Evolutionary conservation across 2,113 vertebrate genomes (phyloP), one percentile per base, ranked within the genome.

Genomic region (Clarias macrocephalus): DNA sequence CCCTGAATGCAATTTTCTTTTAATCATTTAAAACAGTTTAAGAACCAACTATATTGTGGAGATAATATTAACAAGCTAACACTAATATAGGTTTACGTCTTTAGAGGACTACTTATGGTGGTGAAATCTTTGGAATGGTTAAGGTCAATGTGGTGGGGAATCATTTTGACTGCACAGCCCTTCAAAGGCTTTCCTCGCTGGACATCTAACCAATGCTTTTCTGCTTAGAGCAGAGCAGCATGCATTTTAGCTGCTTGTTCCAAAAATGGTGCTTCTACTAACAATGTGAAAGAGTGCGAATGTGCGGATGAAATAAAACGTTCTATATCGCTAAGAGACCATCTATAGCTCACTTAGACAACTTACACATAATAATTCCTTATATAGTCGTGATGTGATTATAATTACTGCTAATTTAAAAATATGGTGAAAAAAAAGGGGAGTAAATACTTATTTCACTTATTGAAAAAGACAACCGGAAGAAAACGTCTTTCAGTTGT

Each of bases 131-230:
- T 82, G 87, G 87, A 88, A 65, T 75, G 82, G 77, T 84, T 86
- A 80, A 86, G 89, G 89, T 72, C 66, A 81, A 81, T 84, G 57
- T 88, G 87, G 80, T 87, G 89, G 72, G 85, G 89, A 87, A 90
- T 90, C 77, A 90, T 90, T 86, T 82, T 77, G 84, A 86, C 82
- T 72, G 52, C 68, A 57, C 86, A 48, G 81, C 82, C 59, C 80
- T 75, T 83, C 21, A 63, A 68, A 28, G 84, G 84, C 84, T 57
- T 59, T 54, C 59, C 79, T 63, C 37, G 37, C n/a, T 80, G 33
- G 57, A 52, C 15, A 60, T 75, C 68, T 82, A 62, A 85, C 66
- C 37, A 10, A 28, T 25, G 56, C 21, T 60, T 59, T 81, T 63
- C 13, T 42, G 42, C 59, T 87, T 65, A 82, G 37, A 33, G 28